Percentiles rank a stretch among this genome's conserved stretches.
Conservation (phyloP, 2,113 vertebrate genomes). For the Clarias magur region DNA sequence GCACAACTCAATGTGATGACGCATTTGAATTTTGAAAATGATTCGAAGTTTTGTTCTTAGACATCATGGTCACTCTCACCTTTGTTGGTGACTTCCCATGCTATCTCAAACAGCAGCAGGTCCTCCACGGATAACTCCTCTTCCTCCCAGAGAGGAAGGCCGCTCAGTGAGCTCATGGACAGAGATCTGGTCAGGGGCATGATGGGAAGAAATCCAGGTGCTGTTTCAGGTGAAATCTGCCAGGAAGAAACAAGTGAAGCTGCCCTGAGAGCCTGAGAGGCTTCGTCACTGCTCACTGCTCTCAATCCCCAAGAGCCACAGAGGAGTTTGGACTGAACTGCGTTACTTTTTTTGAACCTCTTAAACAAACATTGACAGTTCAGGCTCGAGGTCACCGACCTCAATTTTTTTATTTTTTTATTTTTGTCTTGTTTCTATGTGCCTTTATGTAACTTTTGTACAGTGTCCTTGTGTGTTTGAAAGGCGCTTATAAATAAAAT, state of each 20-base stretch:
- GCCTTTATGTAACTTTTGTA: no score
- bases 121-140: constrained; percentile 85
- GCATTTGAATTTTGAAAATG: neutral
- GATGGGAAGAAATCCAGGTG: constrained; percentile 10
- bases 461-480: no score
- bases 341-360: neutral
- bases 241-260: neutral
- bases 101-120: constrained; percentile 88
- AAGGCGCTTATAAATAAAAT: no score
- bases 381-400: neutral
- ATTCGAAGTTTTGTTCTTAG: neutral
- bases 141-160: constrained; percentile 85
- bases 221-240: neutral
- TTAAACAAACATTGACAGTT: constrained; percentile 25
- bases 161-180: constrained; percentile 88
- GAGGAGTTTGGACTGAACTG: constrained; percentile 18
- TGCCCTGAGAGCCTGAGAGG: neutral
- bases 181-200: constrained; percentile 89
- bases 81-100: constrained; percentile 98
- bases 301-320: neutral
- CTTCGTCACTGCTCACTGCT: neutral
- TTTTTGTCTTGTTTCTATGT: no score
- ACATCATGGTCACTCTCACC: constrained; percentile 68
- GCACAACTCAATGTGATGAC: neutral
- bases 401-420: no score